Base-by-base conservation (phyloP, 1,140 invertebrate genomes). In the Musca domestica region DNA sequence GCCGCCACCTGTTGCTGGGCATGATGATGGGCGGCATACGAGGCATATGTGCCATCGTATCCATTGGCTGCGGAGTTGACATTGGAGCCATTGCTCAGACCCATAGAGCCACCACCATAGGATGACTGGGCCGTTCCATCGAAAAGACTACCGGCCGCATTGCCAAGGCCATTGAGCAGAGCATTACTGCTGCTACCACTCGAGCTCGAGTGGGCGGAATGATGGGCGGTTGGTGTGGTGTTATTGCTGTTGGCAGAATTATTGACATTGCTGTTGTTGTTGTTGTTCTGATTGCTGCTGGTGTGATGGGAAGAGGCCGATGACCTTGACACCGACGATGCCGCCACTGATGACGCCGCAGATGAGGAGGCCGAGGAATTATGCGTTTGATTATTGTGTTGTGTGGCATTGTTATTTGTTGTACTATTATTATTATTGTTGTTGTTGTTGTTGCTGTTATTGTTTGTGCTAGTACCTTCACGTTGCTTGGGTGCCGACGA, bases 401-500 rank as follows among this genome's bases (percentile, higher is more conserved):
- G 75, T 74, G 69, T 69, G 63, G 74, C 71, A 67, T 69, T 73
- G 77, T 74, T 76, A 72, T 19, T 77, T 70, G 51, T 78, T 74
- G 19, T 73, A 56, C 66, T 48, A 48, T 41, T 67, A 49, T 69
- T 69, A 61, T 71, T 69, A 71, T 49, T 75, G 69, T 54, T 78
- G 72, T 74, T 76, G 71, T 73, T 79, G 71, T 72, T 79, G 54
- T 69, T 75, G 69, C 64, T 72, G 67, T 71, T 75, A 65, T 71
- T 75, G 66, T 72, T 77, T 70, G 68, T 72, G 71, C 71, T 64
- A 86, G 87, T 88, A 91, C 89, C 90, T 92, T 92, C 90, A 74
- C 90, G 88, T 82, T 92, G 90, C 82, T 92, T 92, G 81, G 83
- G 85, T 76, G 82, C 83, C 6, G 77, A 75, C 17, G 74, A 64